Conservation (phyloP, 1,140 invertebrate genomes). For the Hylaeus volcanicus region DNA sequence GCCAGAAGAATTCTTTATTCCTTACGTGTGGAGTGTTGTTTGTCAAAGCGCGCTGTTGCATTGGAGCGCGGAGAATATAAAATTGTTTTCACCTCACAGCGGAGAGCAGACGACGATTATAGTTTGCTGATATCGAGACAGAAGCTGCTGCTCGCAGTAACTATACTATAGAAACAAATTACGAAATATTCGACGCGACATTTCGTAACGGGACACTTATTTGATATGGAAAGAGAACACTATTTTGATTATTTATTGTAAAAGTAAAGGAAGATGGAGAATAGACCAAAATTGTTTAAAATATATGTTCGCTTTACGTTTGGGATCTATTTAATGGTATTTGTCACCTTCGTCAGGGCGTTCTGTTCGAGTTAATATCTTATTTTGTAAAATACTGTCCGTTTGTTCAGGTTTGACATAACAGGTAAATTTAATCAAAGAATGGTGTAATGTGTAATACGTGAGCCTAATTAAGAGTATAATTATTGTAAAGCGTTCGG, state of each 20-base stretch:
- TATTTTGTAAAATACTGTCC: slow-evolving; percentile 4
- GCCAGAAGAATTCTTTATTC: slow-evolving; percentile 99
- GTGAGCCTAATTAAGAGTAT: slow-evolving; percentile 26
- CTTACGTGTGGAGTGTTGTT: slow-evolving; percentile 98
- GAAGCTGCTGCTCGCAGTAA: slow-evolving; percentile 49
- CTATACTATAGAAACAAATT: slow-evolving; percentile 21
- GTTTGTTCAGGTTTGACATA: background rate
- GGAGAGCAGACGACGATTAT: slow-evolving; percentile 76
- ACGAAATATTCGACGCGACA: slow-evolving; percentile 31
- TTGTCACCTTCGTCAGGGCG: background rate
- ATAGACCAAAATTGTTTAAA: slow-evolving; percentile 7
- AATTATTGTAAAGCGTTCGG: background rate
- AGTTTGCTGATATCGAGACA: slow-evolving; percentile 77
- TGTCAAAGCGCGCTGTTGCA: slow-evolving; percentile 89
- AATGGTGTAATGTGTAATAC: slow-evolving; percentile 14
- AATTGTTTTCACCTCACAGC: slow-evolving; percentile 77
- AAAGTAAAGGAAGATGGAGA: background rate
- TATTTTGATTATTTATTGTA: slow-evolving; percentile 30
- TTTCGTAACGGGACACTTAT: slow-evolving; percentile 31
- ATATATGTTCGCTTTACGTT: slow-evolving; percentile 5
- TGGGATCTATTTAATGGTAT: background rate
- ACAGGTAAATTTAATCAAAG: background rate
- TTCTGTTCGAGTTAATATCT: background rate
- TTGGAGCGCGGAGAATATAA: slow-evolving; percentile 86
- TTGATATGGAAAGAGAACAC: slow-evolving; percentile 20